Percentiles rank a stretch among this genome's conserved stretches.
phyloP scores from a whole-genome alignment of 2,888 invertebrate species.

The Drosophila multiciliata region DNA sequence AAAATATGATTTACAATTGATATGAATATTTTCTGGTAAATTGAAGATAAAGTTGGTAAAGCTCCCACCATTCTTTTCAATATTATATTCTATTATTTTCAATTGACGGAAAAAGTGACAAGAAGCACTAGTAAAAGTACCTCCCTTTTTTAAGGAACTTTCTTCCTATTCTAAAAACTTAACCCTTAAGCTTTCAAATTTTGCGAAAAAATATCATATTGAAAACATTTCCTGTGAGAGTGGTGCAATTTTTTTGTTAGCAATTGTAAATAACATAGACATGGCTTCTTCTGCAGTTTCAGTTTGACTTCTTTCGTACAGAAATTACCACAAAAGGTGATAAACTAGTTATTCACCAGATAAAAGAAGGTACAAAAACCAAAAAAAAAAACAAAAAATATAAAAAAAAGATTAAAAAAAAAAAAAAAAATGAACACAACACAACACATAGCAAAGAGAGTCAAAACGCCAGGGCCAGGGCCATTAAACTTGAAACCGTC shows the following conservation, averaged over 20 bases:
- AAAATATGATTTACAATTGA: no score
- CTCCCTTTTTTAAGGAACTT: background rate
- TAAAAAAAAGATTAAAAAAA: no score
- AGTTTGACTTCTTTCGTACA: conserved; percentile 21
- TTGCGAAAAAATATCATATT: background rate
- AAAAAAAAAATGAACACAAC: no score
- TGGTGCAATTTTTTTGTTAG: background rate
- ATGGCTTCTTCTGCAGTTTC: conserved; percentile 29
- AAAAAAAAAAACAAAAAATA: no score
- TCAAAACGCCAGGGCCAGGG: conserved; percentile 31
- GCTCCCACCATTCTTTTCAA: no score
- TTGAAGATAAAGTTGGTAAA: no score
- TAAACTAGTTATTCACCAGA: conserved; percentile 45
- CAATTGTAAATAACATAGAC: conserved; percentile 32
- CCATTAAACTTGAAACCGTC: conserved; percentile 48
- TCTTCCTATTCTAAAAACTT: background rate
- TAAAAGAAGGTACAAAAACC: conserved; percentile 21
- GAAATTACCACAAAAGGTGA: conserved; percentile 66
- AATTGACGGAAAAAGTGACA: no score
- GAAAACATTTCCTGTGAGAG: background rate
- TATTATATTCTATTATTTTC: no score
- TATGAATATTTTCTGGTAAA: no score
- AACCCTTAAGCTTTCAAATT: background rate
- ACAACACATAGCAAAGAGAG: conserved; percentile 13
- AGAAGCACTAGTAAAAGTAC: no score